These are phyloP conservation scores for Megaceryle alcyon DNA, from an alignment of 2,797 vertebrate genomes.

Conservation along the genomic window DNA sequence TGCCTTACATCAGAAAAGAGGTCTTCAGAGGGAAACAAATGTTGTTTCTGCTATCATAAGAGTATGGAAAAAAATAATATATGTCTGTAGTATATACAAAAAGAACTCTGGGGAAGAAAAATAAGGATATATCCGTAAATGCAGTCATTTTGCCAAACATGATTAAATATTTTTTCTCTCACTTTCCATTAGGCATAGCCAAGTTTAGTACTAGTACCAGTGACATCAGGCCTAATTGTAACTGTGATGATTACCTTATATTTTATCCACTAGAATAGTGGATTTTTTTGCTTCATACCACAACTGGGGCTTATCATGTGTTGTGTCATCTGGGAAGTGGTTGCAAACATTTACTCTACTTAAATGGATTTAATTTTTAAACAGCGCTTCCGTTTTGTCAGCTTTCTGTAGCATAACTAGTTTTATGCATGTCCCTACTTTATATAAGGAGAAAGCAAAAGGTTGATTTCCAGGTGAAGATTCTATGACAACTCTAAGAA, in stretches of 20 bases:
- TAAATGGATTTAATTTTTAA: background rate
- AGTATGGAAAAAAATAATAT: background rate
- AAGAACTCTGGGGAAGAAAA: background rate
- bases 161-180: background rate
- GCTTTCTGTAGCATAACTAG: background rate
- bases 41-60: background rate
- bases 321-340: background rate
- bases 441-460: background rate
- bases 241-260: background rate
- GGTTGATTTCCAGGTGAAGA: background rate
- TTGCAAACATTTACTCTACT: background rate
- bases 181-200: background rate
- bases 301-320: background rate
- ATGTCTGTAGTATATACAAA: background rate
- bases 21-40: background rate
- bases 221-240: background rate
- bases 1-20: background rate
- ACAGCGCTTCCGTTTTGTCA: background rate
- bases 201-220: background rate
- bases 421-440: background rate
- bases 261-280: background rate
- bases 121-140: background rate
- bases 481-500: background rate
- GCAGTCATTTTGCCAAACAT: background rate
- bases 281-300: background rate